Conservation (phyloP, 2,797 vertebrate species). For the Neosilurus hyrtlii region DNA sequence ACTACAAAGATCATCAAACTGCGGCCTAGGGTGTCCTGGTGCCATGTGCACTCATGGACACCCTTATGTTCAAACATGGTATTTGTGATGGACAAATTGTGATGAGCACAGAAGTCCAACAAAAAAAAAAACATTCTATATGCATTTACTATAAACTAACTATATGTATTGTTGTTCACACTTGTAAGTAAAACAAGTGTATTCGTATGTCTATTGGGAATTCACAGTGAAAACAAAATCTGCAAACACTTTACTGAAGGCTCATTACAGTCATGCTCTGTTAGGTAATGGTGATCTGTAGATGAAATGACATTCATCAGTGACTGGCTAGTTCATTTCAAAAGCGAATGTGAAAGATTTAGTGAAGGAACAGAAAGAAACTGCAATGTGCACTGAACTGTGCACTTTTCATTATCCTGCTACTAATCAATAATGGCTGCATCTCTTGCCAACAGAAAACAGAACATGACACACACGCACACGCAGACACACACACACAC, state of each 20-base stretch:
- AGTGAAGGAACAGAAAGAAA: constrained; percentile 15
- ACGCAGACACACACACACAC: constrained; percentile 5
- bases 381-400: constrained; percentile 44
- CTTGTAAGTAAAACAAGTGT: constrained; percentile 1
- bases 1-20: too few species aligned
- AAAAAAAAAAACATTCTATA: too few species aligned
- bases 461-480: constrained; percentile 17
- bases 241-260: not conserved
- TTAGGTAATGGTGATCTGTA: constrained; percentile 23
- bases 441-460: constrained; percentile 32
- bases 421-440: constrained; percentile 51
- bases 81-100: too few species aligned
- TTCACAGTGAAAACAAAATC: constrained; percentile 26
- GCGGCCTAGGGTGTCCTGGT: too few species aligned
- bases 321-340: not conserved
- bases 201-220: not conserved
- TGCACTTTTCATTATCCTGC: constrained; percentile 46
- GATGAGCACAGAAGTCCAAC: too few species aligned
- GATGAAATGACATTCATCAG: constrained; percentile 19
- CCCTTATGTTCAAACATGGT: too few species aligned
- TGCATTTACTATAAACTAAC: too few species aligned
- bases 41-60: too few species aligned
- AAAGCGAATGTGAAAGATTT: constrained; percentile 29
- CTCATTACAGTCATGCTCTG: constrained; percentile 23
- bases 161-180: not conserved